phyloP scores from a whole-genome alignment of 2,888 invertebrate species.

The Lasioglossum oenotherae region DNA sequence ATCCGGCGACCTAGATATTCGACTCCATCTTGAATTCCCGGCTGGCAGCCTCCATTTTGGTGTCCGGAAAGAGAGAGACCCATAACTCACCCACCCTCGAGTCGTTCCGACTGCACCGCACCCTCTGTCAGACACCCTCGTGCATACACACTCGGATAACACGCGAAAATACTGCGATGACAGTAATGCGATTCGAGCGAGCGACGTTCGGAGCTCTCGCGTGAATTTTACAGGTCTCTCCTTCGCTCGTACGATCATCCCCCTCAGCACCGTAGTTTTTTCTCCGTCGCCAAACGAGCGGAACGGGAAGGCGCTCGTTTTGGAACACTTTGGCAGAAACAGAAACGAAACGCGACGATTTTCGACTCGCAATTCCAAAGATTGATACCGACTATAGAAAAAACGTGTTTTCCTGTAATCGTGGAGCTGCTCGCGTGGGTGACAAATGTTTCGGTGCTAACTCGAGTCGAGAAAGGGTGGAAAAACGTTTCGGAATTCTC shows the following conservation, averaged over 20 bases:
- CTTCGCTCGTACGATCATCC: not conserved
- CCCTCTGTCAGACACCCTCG: slow-evolving; percentile 23
- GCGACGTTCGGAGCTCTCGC: slow-evolving; percentile 5
- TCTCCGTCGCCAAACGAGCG: not conserved
- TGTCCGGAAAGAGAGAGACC: slow-evolving; percentile 26
- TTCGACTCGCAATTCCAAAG: slow-evolving; percentile 7
- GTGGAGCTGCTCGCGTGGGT: not conserved
- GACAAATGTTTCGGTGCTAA: not conserved
- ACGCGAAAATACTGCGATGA: slow-evolving; percentile 40
- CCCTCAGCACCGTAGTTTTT: not conserved
- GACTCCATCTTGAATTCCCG: slow-evolving; percentile 35
- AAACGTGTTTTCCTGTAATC: not conserved
- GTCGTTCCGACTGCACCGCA: slow-evolving; percentile 50
- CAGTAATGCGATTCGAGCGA: slow-evolving; percentile 47
- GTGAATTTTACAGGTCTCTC: slow-evolving; percentile 24
- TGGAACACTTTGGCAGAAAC: not conserved
- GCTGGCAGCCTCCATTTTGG: slow-evolving; percentile 55
- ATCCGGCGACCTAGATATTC: not conserved
- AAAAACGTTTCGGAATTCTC: slow-evolving; percentile 21
- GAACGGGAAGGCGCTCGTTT: not conserved
- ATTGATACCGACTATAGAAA: slow-evolving; percentile 13
- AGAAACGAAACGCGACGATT: not conserved
- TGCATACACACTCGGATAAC: slow-evolving; percentile 47
- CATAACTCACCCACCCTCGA: slow-evolving; percentile 59
- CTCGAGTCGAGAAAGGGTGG: not conserved